Evolutionary conservation across 2,797 vertebrate species (phyloP).

Genomic region (Megaceryle alcyon): DNA sequence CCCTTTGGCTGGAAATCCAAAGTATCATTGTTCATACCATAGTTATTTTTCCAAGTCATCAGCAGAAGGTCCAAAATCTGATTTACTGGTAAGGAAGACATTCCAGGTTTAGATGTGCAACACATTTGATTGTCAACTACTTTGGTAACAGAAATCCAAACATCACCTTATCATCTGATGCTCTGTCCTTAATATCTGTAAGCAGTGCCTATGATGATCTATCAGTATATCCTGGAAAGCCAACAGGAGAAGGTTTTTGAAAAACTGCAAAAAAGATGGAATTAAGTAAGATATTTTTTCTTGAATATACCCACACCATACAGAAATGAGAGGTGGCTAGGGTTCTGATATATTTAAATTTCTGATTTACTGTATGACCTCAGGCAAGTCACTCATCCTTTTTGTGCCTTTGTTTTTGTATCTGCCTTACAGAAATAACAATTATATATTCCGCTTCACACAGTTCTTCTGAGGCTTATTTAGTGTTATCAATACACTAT

Average conservation of each 20-base stretch:
- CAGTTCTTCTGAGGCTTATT: background rate
- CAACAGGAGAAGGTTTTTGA: background rate
- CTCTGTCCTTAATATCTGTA: background rate
- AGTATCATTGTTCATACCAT: background rate
- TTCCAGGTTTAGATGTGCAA: background rate
- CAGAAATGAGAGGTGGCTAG: background rate
- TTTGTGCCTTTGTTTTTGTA: constrained; percentile 15
- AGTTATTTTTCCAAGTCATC: background rate
- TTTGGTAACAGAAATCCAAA: background rate
- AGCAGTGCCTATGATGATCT: background rate
- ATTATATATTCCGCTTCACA: constrained; percentile 22
- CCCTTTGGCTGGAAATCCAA: background rate
- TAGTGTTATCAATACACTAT: background rate
- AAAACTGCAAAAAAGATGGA: background rate
- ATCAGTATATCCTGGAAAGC: background rate
- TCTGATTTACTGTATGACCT: constrained; percentile 12
- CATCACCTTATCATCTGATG: background rate
- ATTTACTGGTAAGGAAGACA: background rate
- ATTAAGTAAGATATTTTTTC: background rate
- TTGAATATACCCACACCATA: background rate
- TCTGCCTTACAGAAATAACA: constrained; percentile 15
- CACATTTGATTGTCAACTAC: background rate
- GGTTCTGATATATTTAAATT: background rate
- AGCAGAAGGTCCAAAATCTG: background rate
- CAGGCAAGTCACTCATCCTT: background rate